Percentiles rank a stretch among this genome's conserved stretches.
phyloP scores from a whole-genome alignment of 2,888 invertebrate genomes.

The Muschampia plurimacula region DNA sequence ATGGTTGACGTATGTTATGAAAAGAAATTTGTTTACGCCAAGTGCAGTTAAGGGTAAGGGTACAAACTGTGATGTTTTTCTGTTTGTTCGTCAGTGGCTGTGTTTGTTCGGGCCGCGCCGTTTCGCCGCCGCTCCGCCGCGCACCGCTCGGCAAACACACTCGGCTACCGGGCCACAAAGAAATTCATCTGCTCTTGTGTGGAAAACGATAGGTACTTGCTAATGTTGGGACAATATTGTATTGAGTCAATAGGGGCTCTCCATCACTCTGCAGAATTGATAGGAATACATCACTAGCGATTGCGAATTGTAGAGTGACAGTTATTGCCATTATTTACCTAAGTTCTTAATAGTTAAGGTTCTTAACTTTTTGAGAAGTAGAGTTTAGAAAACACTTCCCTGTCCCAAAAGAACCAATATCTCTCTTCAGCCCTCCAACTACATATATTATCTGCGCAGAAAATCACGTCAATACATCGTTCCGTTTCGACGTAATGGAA shows the following conservation, averaged over 20 bases:
- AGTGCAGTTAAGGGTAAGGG: conserved; percentile 43
- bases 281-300: background rate
- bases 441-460: too few species aligned
- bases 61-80: conserved; percentile 50
- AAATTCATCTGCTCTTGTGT: conserved; percentile 17
- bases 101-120: conserved; percentile 53
- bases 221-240: conserved; percentile 15
- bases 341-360: too few species aligned
- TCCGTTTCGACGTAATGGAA: too few species aligned
- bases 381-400: too few species aligned
- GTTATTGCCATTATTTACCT: too few species aligned
- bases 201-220: conserved; percentile 10
- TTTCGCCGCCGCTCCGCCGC: conserved; percentile 26
- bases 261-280: background rate
- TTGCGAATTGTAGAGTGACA: too few species aligned
- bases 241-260: background rate
- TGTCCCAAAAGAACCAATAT: too few species aligned
- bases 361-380: too few species aligned
- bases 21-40: background rate
- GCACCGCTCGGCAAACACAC: conserved; percentile 36
- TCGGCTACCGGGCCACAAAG: conserved; percentile 44
- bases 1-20: too few species aligned
- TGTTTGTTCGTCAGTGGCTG: conserved; percentile 49
- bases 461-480: too few species aligned
- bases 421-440: too few species aligned